Evolutionary conservation across 2,797 vertebrate species (phyloP).

Genomic region (Triplophysa yarkandensis): DNA sequence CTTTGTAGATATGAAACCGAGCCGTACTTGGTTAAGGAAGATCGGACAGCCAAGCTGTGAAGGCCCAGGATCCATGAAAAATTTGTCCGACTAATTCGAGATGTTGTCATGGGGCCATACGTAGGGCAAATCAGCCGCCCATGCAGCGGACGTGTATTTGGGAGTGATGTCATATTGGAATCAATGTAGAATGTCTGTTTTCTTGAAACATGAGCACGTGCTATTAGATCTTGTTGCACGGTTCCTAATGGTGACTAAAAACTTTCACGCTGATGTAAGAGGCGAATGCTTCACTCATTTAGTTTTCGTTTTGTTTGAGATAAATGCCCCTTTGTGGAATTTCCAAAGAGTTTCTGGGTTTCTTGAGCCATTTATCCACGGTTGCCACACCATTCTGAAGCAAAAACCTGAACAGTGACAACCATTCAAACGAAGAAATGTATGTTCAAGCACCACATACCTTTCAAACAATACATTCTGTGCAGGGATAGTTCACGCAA

Average conservation of each 20-base stretch:
- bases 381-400: background rate
- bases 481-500: too few relatives aligned
- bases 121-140: background rate
- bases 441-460: background rate
- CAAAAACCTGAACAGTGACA: too few relatives aligned
- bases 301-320: too few relatives aligned
- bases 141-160: background rate
- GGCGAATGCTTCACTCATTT: too few relatives aligned
- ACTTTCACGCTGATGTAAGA: too few relatives aligned
- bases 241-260: background rate
- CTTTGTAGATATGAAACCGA: slow-evolving; percentile 9
- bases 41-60: slow-evolving; percentile 23
- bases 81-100: slow-evolving; percentile 22
- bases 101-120: background rate
- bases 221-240: background rate
- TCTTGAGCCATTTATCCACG: background rate
- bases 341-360: too few relatives aligned
- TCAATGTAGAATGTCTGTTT: background rate
- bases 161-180: slow-evolving; percentile 29
- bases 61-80: slow-evolving; percentile 6
- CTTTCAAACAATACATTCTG: background rate
- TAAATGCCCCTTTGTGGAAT: too few relatives aligned
- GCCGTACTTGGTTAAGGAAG: background rate
- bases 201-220: background rate
- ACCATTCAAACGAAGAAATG: too few relatives aligned